Evolutionary conservation across 2,113 vertebrate species (phyloP).

Genomic region (Myotis davidii): DNA sequence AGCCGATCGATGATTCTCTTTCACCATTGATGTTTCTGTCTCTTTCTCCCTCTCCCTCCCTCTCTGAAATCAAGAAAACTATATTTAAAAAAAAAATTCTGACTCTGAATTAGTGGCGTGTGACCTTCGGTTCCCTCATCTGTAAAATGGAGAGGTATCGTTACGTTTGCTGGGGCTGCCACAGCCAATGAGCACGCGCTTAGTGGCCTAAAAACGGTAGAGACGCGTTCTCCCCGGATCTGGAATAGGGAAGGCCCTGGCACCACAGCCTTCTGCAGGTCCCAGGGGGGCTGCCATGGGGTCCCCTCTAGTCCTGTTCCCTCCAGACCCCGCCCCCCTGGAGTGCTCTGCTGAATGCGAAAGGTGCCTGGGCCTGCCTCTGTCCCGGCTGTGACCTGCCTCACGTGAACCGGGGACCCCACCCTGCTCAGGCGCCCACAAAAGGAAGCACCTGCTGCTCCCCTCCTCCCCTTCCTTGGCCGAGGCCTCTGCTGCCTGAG

Average conservation of each 20-base stretch:
- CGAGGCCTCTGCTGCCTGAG: neutral
- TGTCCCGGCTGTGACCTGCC: too few relatives aligned
- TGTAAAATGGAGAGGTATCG: neutral
- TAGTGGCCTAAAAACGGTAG: neutral
- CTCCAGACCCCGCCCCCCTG: neutral
- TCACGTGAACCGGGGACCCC: neutral
- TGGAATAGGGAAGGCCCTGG: neutral
- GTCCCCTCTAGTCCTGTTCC: neutral
- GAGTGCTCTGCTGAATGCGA: neutral
- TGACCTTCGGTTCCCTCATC: neutral
- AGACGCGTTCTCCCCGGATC: neutral
- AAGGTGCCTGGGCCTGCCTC: neutral
- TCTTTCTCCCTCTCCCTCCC: too few relatives aligned
- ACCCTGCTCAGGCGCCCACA: neutral
- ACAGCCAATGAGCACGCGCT: fast-evolving
- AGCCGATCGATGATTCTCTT: too few relatives aligned
- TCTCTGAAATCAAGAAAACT: too few relatives aligned
- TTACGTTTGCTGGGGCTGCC: neutral
- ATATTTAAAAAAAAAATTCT: neutral
- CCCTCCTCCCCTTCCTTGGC: neutral
- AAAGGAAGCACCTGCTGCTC: neutral
- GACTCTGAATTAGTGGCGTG: neutral
- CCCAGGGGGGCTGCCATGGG: neutral
- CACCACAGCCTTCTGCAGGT: neutral
- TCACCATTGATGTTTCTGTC: too few relatives aligned